Conservation (phyloP, 2,113 vertebrate species). For the Cavia porcellus region DNA sequence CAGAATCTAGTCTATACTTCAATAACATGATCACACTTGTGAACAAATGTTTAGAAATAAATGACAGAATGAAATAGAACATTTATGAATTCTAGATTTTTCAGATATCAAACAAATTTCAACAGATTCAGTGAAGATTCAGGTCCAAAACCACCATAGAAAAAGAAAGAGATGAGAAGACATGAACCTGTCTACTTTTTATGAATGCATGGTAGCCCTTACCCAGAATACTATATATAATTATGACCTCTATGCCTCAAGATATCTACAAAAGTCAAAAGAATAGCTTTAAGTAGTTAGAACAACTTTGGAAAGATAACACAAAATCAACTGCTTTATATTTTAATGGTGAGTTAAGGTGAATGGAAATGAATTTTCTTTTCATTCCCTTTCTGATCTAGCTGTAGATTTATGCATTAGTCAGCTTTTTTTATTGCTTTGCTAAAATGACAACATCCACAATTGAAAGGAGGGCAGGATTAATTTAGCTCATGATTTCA, state of each 20-base stretch:
- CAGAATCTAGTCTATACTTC: neutral
- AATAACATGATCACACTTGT: neutral
- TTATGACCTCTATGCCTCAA: neutral
- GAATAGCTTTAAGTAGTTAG: constrained; percentile 14
- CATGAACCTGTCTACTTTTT: neutral
- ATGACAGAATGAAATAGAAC: neutral
- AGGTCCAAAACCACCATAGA: neutral
- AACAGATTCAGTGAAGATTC: neutral
- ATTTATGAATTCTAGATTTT: neutral
- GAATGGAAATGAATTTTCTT: neutral
- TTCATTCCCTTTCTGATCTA: neutral
- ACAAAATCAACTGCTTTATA: neutral
- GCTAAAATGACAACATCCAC: neutral
- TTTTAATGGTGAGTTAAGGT: neutral
- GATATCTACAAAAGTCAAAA: neutral
- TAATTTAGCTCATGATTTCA: neutral
- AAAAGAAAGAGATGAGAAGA: neutral
- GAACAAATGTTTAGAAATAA: neutral
- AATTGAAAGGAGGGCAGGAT: neutral
- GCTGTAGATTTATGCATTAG: neutral
- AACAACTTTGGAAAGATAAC: neutral
- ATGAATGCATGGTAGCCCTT: neutral
- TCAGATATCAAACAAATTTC: constrained; percentile 23
- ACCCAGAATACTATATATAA: neutral
- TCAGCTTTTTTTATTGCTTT: neutral